These are phyloP conservation scores for Dynastes maya DNA, from an alignment of 2,888 invertebrate species.

Conservation along the genomic window DNA sequence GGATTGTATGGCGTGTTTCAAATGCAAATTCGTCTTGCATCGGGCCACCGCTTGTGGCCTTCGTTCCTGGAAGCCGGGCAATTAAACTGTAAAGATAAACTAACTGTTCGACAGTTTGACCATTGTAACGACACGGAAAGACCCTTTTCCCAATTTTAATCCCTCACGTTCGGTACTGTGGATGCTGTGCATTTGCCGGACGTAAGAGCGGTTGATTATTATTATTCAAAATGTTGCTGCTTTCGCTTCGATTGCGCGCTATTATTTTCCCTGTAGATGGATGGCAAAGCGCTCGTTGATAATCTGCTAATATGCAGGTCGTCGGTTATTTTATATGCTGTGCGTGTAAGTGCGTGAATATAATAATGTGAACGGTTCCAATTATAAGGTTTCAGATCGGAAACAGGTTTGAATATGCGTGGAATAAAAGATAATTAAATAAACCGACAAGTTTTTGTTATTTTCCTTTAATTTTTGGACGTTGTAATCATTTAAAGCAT, in stretches of 20 bases:
- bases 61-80: slow-evolving; percentile 44
- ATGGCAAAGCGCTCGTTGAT: slow-evolving; percentile 27
- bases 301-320: slow-evolving; percentile 1
- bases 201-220: slow-evolving; percentile 19
- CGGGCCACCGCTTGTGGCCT: slow-evolving; percentile 45
- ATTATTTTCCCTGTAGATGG: slow-evolving; percentile 10
- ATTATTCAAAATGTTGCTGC: slow-evolving; percentile 26
- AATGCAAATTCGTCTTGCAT: slow-evolving; percentile 48
- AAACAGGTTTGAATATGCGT: slow-evolving; percentile 15
- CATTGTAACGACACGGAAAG: slow-evolving; percentile 46
- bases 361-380: slow-evolving; percentile 32
- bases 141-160: slow-evolving; percentile 45
- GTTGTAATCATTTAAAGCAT: too few relatives aligned
- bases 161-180: slow-evolving; percentile 38
- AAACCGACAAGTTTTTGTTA: too few relatives aligned
- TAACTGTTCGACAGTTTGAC: slow-evolving; percentile 45
- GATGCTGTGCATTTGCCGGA: slow-evolving; percentile 16
- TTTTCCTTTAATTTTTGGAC: too few relatives aligned
- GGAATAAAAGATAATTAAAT: too few relatives aligned
- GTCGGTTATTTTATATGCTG: slow-evolving; percentile 23
- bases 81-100: slow-evolving; percentile 48
- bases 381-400: slow-evolving; percentile 13
- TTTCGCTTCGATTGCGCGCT: slow-evolving; percentile 36
- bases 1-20: slow-evolving; percentile 43
- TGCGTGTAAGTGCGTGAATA: slow-evolving; percentile 5